Conservation (phyloP, 1,140 invertebrate genomes). For the Amphibalanus amphitrite region DNA sequence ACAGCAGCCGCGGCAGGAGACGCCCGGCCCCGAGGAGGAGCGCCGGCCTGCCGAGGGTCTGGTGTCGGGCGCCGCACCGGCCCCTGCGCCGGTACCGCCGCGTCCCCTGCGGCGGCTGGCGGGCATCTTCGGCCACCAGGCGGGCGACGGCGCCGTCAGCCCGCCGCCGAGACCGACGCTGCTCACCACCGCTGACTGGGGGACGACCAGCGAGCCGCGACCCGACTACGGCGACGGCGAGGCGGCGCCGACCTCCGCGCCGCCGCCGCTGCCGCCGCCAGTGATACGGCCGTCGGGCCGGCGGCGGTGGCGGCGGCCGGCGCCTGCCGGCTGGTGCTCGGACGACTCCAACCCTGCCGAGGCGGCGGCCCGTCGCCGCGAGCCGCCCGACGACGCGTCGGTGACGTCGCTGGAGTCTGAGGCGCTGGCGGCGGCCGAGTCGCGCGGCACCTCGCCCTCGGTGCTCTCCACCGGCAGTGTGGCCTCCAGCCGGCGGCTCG, state of each 20-base stretch:
- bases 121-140: neutral
- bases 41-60: neutral
- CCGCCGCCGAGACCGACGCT: neutral
- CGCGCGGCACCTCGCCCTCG: slow-evolving; percentile 12
- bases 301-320: neutral
- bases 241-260: no score
- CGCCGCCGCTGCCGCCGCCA: no score
- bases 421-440: slow-evolving; percentile 8
- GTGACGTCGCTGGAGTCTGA: slow-evolving; percentile 13
- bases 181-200: neutral
- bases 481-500: slow-evolving; percentile 42
- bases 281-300: no score
- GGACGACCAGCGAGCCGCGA: neutral
- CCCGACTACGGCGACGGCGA: neutral
- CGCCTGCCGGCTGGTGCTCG: neutral
- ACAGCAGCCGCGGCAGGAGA: neutral
- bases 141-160: neutral
- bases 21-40: neutral
- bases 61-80: neutral
- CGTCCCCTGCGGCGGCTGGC: neutral
- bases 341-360: neutral
- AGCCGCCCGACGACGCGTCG: slow-evolving; percentile 2
- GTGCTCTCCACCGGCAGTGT: slow-evolving; percentile 38
- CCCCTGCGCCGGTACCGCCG: no score
- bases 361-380: no score